Conservation (phyloP, 2,888 invertebrate species). For the Lepeophtheirus nordmannii region DNA sequence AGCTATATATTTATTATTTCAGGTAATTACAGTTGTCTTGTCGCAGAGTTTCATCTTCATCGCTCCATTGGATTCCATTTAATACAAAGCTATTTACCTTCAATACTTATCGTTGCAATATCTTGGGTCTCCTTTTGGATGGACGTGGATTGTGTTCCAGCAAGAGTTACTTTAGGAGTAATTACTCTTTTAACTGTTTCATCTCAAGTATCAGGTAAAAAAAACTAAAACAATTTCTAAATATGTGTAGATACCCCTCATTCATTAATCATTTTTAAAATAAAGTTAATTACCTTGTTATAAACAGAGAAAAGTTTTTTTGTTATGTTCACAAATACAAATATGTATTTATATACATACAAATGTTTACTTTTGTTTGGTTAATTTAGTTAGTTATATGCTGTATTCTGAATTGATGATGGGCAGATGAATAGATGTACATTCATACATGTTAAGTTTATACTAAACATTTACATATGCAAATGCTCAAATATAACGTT, state of each 20-base stretch:
- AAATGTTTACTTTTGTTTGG: no score
- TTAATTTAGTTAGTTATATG: no score
- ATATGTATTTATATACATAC: no score
- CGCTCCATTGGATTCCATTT: constrained; percentile 32
- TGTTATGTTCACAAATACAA: neutral
- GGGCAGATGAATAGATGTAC: no score
- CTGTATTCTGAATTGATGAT: no score
- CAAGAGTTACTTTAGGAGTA: constrained; percentile 33
- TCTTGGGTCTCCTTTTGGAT: constrained; percentile 34
- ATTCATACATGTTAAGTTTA: no score
- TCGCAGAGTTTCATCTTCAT: constrained; percentile 27
- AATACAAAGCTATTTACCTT: constrained; percentile 32
- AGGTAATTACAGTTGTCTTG: constrained; percentile 27
- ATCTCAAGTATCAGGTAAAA: constrained; percentile 30
- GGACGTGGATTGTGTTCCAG: constrained; percentile 32
- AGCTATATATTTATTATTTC: neutral
- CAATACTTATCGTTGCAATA: constrained; percentile 32
- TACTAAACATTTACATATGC: no score
- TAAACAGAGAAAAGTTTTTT: neutral
- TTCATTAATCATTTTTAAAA: neutral
- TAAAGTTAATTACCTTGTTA: neutral
- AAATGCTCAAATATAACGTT: no score
- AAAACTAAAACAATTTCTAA: constrained; percentile 21
- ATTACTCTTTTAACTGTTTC: constrained; percentile 33
- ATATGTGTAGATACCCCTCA: neutral